Conservation (phyloP, 2,113 vertebrate species). For the Jaculus jaculus region DNA sequence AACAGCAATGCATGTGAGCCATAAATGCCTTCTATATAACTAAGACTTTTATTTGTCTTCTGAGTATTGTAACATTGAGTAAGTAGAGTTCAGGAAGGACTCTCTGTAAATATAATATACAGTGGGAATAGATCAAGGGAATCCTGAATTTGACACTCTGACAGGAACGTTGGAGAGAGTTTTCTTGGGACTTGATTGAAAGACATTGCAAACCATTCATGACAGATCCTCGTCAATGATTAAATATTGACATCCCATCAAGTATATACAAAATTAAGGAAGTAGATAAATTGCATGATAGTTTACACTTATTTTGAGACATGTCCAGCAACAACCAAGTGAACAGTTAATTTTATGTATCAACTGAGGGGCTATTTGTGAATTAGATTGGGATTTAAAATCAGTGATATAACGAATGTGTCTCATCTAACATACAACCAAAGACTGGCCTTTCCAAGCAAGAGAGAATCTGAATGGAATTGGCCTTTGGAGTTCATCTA, state of each 20-base stretch:
- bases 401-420: neutral
- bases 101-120: neutral
- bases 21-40: neutral
- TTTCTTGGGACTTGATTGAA: neutral
- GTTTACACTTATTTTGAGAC: neutral
- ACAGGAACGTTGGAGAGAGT: neutral
- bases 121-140: neutral
- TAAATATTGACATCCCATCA: neutral
- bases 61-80: neutral
- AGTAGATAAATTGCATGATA: neutral
- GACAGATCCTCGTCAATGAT: neutral
- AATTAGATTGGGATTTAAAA: slow-evolving; percentile 23
- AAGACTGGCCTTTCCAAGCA: neutral
- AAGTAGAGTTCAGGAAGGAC: neutral
- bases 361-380: neutral
- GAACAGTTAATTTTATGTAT: neutral
- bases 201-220: neutral
- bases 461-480: neutral
- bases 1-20: neutral
- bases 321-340: neutral
- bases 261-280: neutral
- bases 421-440: neutral
- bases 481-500: neutral
- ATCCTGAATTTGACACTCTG: neutral
- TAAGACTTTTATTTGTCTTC: neutral